Conservation (phyloP, 2,113 vertebrate species). For the Okapia johnstoni region DNA sequence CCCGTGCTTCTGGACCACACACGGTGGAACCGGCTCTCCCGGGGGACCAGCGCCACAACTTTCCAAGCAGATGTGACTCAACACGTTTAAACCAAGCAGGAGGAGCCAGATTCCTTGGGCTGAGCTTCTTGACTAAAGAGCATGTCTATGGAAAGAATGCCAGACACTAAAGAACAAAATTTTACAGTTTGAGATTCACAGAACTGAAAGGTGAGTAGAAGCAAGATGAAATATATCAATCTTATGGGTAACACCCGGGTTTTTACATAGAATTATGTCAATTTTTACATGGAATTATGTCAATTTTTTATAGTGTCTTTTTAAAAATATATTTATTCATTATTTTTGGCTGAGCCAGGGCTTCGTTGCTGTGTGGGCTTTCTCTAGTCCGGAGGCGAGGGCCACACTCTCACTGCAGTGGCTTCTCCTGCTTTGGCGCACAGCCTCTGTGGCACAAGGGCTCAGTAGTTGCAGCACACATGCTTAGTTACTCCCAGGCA, state of each 20-base stretch:
- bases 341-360: not conserved
- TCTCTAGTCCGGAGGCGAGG: not conserved
- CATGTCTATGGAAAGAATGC: conserved; percentile 39
- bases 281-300: not conserved
- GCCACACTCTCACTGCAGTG: rapidly evolving
- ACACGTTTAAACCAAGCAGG: no score
- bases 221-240: not conserved
- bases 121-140: not conserved
- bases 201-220: conserved; percentile 29
- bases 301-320: not conserved
- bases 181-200: conserved; percentile 59
- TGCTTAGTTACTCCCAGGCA: not conserved
- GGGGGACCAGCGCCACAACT: rapidly evolving
- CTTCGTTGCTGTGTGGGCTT: not conserved
- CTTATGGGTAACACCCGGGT: not conserved
- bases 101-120: not conserved
- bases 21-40: not conserved
- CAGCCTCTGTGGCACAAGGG: not conserved
- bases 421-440: not conserved
- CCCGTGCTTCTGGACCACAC: rapidly evolving
- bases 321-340: not conserved
- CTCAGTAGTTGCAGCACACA: rapidly evolving
- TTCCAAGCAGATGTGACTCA: not conserved
- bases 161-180: conserved; percentile 51
- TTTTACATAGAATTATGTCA: not conserved